phyloP scores from a whole-genome alignment of 2,113 vertebrate species.

The Chamaetylas fuelleborni region DNA sequence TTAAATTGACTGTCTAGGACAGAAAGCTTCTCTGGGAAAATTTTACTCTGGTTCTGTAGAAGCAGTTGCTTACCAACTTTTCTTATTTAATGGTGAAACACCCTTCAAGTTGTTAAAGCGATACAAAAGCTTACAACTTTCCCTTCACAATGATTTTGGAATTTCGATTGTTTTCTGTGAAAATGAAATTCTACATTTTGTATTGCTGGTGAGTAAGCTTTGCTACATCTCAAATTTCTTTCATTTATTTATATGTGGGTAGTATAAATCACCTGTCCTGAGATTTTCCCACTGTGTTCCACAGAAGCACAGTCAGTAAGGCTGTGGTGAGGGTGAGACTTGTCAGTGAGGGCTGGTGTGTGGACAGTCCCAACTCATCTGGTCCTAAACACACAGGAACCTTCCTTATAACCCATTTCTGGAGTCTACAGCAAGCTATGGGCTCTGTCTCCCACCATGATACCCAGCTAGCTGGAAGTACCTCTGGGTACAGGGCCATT shows the following conservation, averaged over 20 bases:
- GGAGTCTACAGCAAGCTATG: not conserved
- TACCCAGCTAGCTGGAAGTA: not conserved
- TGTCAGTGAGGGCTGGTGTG: not conserved
- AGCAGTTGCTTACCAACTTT: not conserved
- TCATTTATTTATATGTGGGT: not conserved
- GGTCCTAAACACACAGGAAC: not conserved
- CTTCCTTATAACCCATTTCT: not conserved
- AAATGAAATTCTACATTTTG: not conserved
- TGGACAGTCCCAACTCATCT: not conserved
- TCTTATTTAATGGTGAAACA: not conserved
- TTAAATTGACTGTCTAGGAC: not conserved
- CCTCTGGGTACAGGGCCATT: not conserved
- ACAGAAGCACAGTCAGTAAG: not conserved
- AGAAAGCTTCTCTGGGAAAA: not conserved
- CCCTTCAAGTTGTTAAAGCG: not conserved
- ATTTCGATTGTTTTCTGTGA: not conserved
- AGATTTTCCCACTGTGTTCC: not conserved
- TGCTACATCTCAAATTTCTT: not conserved
- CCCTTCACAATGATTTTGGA: not conserved
- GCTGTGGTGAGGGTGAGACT: not conserved
- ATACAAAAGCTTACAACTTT: not conserved
- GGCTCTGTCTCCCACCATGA: not conserved
- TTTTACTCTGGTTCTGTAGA: not conserved
- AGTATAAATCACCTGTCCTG: not conserved
- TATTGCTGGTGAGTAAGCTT: not conserved